Conservation (phyloP, 2,888 invertebrate genomes). For the Nymphalis c-album region DNA sequence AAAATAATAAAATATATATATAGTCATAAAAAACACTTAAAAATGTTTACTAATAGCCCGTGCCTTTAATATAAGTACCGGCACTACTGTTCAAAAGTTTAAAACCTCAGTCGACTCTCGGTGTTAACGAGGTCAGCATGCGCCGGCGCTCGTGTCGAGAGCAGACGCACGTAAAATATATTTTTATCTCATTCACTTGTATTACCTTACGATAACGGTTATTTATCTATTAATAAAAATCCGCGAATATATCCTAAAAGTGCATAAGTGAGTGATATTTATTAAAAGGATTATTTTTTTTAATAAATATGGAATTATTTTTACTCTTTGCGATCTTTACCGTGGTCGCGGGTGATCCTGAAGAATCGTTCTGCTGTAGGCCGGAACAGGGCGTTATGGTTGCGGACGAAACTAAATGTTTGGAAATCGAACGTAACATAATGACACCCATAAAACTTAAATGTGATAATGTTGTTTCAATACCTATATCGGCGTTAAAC, state of each 20-base stretch:
- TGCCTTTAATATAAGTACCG: not conserved
- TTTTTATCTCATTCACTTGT: not conserved
- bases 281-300: no score
- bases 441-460: conserved; percentile 17
- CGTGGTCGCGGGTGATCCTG: conserved; percentile 20
- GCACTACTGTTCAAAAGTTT: conserved; percentile 2
- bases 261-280: not conserved
- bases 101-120: not conserved
- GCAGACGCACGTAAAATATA: conserved; percentile 9
- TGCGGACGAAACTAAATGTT: conserved; percentile 18
- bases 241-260: not conserved
- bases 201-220: not conserved
- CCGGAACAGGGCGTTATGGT: conserved; percentile 23
- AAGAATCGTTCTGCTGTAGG: conserved; percentile 32
- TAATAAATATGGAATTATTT: conserved; percentile 26
- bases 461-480: conserved; percentile 16
- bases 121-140: not conserved
- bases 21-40: no score
- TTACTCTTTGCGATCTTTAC: conserved; percentile 20
- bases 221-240: not conserved
- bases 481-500: conserved; percentile 2
- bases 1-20: no score
- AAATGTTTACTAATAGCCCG: no score
- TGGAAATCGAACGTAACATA: conserved; percentile 21
- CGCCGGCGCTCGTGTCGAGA: conserved; percentile 6